phyloP scores from a whole-genome alignment of 2,888 invertebrate genomes.

The Rotaria magnacalcarata region DNA sequence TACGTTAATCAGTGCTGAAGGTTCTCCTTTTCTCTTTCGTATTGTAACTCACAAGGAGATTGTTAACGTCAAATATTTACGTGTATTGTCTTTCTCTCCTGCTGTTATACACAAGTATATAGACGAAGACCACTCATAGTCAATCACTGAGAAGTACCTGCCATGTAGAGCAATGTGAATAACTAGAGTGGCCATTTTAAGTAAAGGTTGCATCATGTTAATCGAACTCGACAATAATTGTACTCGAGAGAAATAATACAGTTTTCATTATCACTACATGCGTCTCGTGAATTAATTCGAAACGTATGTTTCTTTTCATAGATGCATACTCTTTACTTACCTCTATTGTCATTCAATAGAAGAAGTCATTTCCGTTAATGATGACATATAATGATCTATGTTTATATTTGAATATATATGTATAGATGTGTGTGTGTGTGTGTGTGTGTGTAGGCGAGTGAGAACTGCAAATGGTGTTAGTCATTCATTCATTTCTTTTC shows the following conservation, averaged over 20 bases:
- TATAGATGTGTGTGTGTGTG: no score
- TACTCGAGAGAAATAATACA: background rate
- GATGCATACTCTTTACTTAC: background rate
- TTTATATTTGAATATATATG: background rate
- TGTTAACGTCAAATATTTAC: constrained; percentile 12
- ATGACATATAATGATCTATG: constrained; percentile 29
- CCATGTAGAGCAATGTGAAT: background rate
- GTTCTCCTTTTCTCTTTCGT: background rate
- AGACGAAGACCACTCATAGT: background rate
- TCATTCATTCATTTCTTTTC: constrained; percentile 5
- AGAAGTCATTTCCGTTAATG: constrained; percentile 29
- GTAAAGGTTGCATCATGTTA: constrained; percentile 22
- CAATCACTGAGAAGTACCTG: constrained; percentile 6
- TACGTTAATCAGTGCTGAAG: background rate
- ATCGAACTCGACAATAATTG: constrained; percentile 5
- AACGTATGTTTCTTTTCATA: constrained; percentile 26
- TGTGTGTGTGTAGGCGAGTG: background rate
- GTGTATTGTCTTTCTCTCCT: background rate
- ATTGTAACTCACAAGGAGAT: background rate
- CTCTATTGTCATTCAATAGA: background rate
- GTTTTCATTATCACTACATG: background rate
- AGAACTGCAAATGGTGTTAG: constrained; percentile 28
- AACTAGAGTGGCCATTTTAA: background rate
- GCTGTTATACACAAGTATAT: background rate
- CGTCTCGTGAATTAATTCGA: constrained; percentile 6